Evolutionary conservation across 2,888 invertebrate species (phyloP).

Genomic region (Melikaiella ostensackeni): DNA sequence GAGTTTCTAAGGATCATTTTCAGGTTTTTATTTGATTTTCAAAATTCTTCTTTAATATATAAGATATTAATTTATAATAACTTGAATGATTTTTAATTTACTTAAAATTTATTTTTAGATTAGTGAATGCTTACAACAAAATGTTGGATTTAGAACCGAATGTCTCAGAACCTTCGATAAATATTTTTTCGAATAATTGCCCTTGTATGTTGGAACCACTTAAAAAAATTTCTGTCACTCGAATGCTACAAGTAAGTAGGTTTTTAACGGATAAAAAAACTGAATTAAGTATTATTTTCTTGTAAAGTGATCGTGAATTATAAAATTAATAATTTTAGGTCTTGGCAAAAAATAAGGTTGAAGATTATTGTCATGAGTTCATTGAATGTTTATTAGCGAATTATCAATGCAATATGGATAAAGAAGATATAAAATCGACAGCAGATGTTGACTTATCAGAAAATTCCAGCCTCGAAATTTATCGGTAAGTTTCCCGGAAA

Average conservation of each 20-base stretch:
- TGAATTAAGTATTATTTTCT: neutral
- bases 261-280: conserved; percentile 11
- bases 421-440: conserved; percentile 75
- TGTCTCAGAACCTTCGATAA: conserved; percentile 80
- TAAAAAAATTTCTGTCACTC: conserved; percentile 85
- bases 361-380: conserved; percentile 84
- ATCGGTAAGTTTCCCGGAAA: conserved; percentile 79
- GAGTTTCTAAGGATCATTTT: conserved; percentile 62
- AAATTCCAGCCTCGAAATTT: conserved; percentile 85
- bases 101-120: conserved; percentile 73
- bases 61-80: conserved; percentile 34
- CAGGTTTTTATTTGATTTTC: conserved; percentile 54
- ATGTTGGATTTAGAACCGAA: conserved; percentile 81
- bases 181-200: conserved; percentile 87
- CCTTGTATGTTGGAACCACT: conserved; percentile 85
- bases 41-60: neutral
- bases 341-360: conserved; percentile 83
- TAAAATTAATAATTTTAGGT: conserved; percentile 73
- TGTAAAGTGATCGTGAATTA: neutral
- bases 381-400: conserved; percentile 84
- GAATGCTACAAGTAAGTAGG: conserved; percentile 83
- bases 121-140: conserved; percentile 82
- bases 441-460: conserved; percentile 79
- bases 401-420: conserved; percentile 81
- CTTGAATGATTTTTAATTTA: conserved; percentile 59